Base-by-base conservation (phyloP, 2,888 invertebrate species). In the Sarcophaga rosellei region DNA sequence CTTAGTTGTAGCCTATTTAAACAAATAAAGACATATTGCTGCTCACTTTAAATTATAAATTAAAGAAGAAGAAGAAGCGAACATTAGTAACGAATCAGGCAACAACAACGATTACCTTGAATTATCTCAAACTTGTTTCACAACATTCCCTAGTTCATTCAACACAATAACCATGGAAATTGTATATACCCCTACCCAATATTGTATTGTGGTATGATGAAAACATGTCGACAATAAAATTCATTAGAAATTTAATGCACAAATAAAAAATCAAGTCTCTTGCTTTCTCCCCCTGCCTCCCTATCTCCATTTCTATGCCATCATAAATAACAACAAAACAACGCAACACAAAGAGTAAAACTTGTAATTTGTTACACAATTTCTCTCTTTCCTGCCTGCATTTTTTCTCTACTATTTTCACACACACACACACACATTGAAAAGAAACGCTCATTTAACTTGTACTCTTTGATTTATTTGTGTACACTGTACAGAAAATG, bases 161-260 rank as follows among this genome's bases (percentile, higher is more conserved):
- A 4, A 4, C 2, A 25, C 0, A 25, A 4, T 0, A 25, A 25
- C 3, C 2, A 25, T 35, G 8, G 6, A 8, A 35, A 35, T 35
- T 0, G 8, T 35, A 35, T 10, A 10, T 12, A 6, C 62, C n/a
- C n/a, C 15, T 1, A 25, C 5, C 63, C 17, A 63, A 63, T 25
- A 63, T 63, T 63, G 4, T 25, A 3, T 63, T 66, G 35, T 35
- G 35, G 35, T 35, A 35, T 35, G 35, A 35, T 35, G 20, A 12
- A 66, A 20, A 15, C 12, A 66, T 66, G 20, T 44, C 66, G 11
- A 57, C 35, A 70, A 59, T 70, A 12, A 57, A 59, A 72, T 59
- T 72, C 20, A 72, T 59, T 72, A 35, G 70, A 72, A 59, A 72
- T n/a, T 35, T 35, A 35, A 17, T 25, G 20, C 35, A 20, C 8